These are phyloP conservation scores for human (Homo sapiens) DNA, from an alignment of 2,113 vertebrate species.

Conservation along the genomic window GRCh38 chr2:2251001-2251500, in stretches of 20 bases:
- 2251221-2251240: not conserved
- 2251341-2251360: not conserved
- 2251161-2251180: no score
- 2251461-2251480: fast-evolving
- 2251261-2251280: not conserved
- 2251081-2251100: not conserved
- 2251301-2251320: not conserved
- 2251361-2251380: fast-evolving
- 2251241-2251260: not conserved
- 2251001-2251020: not conserved
- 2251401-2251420: not conserved
- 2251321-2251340: fast-evolving
- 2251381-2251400: not conserved
- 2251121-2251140: no score
- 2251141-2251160: no score
- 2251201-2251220: not conserved
- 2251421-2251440: not conserved
- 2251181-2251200: not conserved
- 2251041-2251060: not conserved
- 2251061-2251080: not conserved
- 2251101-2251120: not conserved
- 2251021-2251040: not conserved
- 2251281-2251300: not conserved
- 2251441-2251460: not conserved
- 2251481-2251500: not conserved